These are phyloP conservation scores for Anguilla pacifica DNA, from an alignment of 2,797 vertebrate species.

Conservation along the genomic window DNA sequence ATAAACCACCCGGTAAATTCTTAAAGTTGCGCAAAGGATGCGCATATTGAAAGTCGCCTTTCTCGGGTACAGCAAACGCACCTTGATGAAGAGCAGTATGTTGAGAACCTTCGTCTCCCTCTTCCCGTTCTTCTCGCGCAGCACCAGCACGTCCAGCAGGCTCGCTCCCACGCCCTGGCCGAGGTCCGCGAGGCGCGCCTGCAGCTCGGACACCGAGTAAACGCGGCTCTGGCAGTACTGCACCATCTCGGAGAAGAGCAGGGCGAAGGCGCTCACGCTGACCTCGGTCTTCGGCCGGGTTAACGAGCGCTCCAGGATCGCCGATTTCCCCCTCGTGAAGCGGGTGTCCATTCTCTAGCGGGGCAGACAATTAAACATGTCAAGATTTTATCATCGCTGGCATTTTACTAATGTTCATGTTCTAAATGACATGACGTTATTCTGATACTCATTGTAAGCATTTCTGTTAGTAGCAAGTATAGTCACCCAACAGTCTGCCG, in stretches of 20 bases:
- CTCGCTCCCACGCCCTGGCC: constrained; percentile 88
- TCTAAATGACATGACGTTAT: background rate
- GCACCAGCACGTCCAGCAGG: constrained; percentile 85
- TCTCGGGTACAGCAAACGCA: constrained; percentile 35
- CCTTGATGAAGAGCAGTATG: constrained; percentile 92
- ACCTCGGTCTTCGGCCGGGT: constrained; percentile 86
- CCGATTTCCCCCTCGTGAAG: constrained; percentile 90
- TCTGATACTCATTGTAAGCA: background rate
- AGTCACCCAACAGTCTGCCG: background rate
- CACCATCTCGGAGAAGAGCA: constrained; percentile 95
- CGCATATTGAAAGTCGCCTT: background rate
- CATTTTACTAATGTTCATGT: background rate
- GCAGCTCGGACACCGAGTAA: constrained; percentile 91
- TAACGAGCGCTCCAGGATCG: constrained; percentile 84
- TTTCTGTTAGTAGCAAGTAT: background rate
- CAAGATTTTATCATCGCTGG: background rate
- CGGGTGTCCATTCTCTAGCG: constrained; percentile 79
- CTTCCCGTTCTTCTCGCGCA: constrained; percentile 85
- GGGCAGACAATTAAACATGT: constrained; percentile 1
- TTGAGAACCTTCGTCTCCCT: constrained; percentile 91
- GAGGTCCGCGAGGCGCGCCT: constrained; percentile 84
- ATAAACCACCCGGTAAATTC: background rate
- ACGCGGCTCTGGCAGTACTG: constrained; percentile 96
- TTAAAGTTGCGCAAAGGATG: background rate
- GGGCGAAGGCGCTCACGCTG: constrained; percentile 85